phyloP scores from a whole-genome alignment of 2,888 invertebrate species.

The Drosophila flavopinicola region DNA sequence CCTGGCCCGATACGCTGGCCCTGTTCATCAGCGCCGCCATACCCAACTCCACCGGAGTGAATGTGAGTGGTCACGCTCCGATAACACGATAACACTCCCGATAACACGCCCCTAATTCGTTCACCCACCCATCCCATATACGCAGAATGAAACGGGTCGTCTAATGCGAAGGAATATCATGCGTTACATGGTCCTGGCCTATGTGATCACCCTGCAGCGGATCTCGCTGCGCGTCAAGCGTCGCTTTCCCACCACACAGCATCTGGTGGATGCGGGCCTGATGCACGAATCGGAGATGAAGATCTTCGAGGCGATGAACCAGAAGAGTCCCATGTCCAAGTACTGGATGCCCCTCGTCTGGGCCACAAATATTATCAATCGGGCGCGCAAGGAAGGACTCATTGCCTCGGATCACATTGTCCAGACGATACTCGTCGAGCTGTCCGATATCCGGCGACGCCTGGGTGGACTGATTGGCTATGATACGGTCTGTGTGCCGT shows the following conservation, averaged over 20 bases:
- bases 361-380: conserved; percentile 96
- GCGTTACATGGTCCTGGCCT: conserved; percentile 94
- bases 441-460: conserved; percentile 94
- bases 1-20: conserved; percentile 97
- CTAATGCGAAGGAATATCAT: conserved; percentile 96
- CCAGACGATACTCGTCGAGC: conserved; percentile 93
- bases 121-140: conserved; percentile 28
- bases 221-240: conserved; percentile 94
- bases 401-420: conserved; percentile 96
- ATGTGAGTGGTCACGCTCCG: conserved; percentile 65
- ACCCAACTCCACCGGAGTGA: conserved; percentile 88
- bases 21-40: conserved; percentile 96
- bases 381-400: conserved; percentile 92
- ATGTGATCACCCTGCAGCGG: conserved; percentile 94
- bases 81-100: neutral
- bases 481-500: conserved; percentile 95
- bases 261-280: conserved; percentile 95
- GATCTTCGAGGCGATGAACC: conserved; percentile 95
- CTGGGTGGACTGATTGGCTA: conserved; percentile 94
- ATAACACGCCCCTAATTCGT: neutral
- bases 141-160: conserved; percentile 95
- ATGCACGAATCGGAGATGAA: conserved; percentile 96
- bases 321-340: conserved; percentile 94
- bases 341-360: conserved; percentile 97
- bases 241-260: conserved; percentile 94